Evolutionary conservation across 2,797 vertebrate species (phyloP), one percentile per base, ranked within the genome.

Genomic region (Siniperca undulata): DNA sequence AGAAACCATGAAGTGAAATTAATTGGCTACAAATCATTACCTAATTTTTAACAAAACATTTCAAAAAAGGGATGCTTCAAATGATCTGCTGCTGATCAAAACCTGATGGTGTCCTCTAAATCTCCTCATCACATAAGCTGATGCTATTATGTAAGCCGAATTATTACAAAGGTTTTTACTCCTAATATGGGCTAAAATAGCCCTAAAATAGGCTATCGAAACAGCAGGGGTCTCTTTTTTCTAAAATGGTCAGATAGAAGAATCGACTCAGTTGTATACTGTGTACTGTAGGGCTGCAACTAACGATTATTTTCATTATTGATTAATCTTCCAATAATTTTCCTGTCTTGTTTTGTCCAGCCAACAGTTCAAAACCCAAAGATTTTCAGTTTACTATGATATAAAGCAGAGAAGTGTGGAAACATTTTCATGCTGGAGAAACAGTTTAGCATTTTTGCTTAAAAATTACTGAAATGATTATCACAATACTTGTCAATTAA

Each of bases 1-100:
- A 95, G 90, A 91, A 95, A 95, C 0, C 58, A 40, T 53, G 50
- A 73, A 11, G 3, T n/a, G 0, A 66, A 64, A 62, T 68, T 0
- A 61, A 61, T 2, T 36, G 36, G 17, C 3, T 36, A 34, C 7
- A 64, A 40, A 38, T 50, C 4, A 46, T 5, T 9, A 16, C 20
- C 19, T 48, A 5, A 34, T 42, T n/a, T 61, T 27, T 1, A 1
- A 20, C 20, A 44, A 9, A 38, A 52, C 58, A 17, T 40, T 8
- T 20, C 1, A 30, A 7, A 48, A 36, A 69, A 20, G 2, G 2
- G 13, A 53, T n/a, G 16, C 50, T 30, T 50, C n/a, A 76, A 5
- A 62, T 48, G 27, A 67, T 70, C 34, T 42, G 52, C 36, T 46
- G 22, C 11, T 56, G 17, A 70, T 46, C 17, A 22, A 48, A 55